A percentile compares a stretch with the other conserved stretches of the same genome.
Evolutionary conservation across 2,797 vertebrate species (phyloP).

Genomic region (Manis pentadactyla): DNA sequence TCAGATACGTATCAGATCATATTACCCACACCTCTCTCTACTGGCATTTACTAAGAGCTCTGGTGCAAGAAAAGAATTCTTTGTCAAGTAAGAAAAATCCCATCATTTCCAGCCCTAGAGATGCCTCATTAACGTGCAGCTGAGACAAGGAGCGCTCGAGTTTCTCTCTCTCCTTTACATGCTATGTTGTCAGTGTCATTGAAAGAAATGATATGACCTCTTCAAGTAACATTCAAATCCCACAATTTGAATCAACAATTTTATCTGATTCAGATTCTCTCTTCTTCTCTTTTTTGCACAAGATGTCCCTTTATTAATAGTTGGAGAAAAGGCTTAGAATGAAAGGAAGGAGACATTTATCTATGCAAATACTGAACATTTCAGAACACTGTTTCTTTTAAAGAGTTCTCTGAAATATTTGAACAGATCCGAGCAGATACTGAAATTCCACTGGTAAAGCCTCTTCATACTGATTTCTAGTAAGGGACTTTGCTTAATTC

Average conservation of each 20-base stretch:
- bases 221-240: slow-evolving; percentile 67
- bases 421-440: not conserved
- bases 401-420: slow-evolving; percentile 58
- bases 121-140: slow-evolving; percentile 72
- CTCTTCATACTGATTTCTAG: slow-evolving; percentile 30
- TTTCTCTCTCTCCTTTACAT: slow-evolving; percentile 14
- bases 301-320: slow-evolving; percentile 59
- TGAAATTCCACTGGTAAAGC: slow-evolving; percentile 62
- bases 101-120: slow-evolving; percentile 71
- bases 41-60: slow-evolving; percentile 71
- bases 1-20: slow-evolving; percentile 78
- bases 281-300: not conserved
- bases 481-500: slow-evolving; percentile 58
- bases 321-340: slow-evolving; percentile 43
- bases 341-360: slow-evolving; percentile 64
- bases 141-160: not conserved
- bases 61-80: slow-evolving; percentile 69
- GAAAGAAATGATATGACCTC: slow-evolving; percentile 17
- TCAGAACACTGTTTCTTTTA: slow-evolving; percentile 61
- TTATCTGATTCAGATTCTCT: slow-evolving; percentile 37
- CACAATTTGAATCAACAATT: not conserved
- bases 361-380: slow-evolving; percentile 10
- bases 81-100: slow-evolving; percentile 75
- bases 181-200: not conserved
- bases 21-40: slow-evolving; percentile 50